Base-by-base conservation (phyloP, 2,113 vertebrate genomes). In the Excalfactoria chinensis region DNA sequence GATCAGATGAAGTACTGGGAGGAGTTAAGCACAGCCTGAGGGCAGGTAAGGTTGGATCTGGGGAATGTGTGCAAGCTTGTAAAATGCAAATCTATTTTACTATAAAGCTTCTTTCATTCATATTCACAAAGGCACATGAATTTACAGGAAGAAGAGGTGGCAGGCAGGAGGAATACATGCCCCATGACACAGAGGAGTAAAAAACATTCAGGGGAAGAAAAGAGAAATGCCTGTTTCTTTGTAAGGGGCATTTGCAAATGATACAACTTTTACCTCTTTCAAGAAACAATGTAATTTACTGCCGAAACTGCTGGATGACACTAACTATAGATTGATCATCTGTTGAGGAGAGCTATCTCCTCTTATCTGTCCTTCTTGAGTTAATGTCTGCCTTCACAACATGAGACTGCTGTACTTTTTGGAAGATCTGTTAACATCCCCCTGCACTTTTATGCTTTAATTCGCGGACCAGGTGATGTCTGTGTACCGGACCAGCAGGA, bases 1-100 rank as follows among this genome's bases (percentile, higher is more conserved):
- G 49, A 66, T 41, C n/a, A 46, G 43, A 26, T 6, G 49, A 80
- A 58, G 48, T 8, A 55, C 20, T 0, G 0, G 3, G 1, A 82
- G 28, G 58, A 60, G 48, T 11, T 48, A 69, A 69, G 49, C 32
- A 69, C 83, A 80, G 59, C 23, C 53, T 1, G 2, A 86, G 18
- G n/a, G 30, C 11, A 41, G 23, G 16, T 30, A 62, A 73, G 11
- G 23, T 4, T 70, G 56, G 17, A 46, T 55, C 46, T 44, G 15
- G 15, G 25, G 5, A 77, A 76, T 55, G 23, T 21, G 22, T 21
- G 44, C 17, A 10, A 49, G 41, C 20, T 82, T 84, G 28, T 46
- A 22, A 83, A 94, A 75, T 40, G 11, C 30, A 20, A 73, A 73
- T 62, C 22, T 25, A 2, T 83, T 62, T 48, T 35, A 7, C 56